Evolutionary conservation across 2,888 invertebrate species (phyloP), one percentile per base, ranked within the genome.

Genomic region (Drosophila austrosaltans): DNA sequence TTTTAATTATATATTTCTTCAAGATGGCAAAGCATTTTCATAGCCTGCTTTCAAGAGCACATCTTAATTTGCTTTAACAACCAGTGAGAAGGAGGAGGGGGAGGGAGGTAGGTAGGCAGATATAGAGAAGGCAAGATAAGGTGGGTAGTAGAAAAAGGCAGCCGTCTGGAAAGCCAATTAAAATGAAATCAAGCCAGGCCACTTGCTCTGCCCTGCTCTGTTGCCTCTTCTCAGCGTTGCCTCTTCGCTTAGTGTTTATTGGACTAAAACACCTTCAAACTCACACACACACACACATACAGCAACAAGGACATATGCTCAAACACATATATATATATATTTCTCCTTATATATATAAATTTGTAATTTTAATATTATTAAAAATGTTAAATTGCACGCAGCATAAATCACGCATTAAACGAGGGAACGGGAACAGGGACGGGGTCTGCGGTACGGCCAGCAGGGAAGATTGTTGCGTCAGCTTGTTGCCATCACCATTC

Each of bases 341-440:
- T 16, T 16, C 16, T 16, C 16, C 16, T 16, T 72, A 60, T 67
- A 56, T 72, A 58, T 81, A 79, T 83, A 87, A 83, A 87, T 86
- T 85, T 83, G 79, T 82, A 82, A 82, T 86, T 88, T 86, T 86
- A 87, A 87, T 85, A 84, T 75, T 84, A 81, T 85, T 86, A 84
- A 86, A 88, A 88, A 88, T 88, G 76, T 79, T 76, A 76, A 81
- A 80, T 80, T 87, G 66, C 78, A 76, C 63, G 77, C 75, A 72
- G 80, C 87, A 88, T 86, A 88, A 86, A 86, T 86, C 80, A 86
- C 78, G 80, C 83, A 83, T 82, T 61, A 60, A 60, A 36, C 36
- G 60, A 44, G 40, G 5, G 69, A 22, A 68, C 66, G n/a, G 54
- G 65, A 62, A 60, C 4, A 56, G 42, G 48, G 25, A 53, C 22